Conservation (phyloP, 1,140 invertebrate species). For the Drosophila elegans region DNA sequence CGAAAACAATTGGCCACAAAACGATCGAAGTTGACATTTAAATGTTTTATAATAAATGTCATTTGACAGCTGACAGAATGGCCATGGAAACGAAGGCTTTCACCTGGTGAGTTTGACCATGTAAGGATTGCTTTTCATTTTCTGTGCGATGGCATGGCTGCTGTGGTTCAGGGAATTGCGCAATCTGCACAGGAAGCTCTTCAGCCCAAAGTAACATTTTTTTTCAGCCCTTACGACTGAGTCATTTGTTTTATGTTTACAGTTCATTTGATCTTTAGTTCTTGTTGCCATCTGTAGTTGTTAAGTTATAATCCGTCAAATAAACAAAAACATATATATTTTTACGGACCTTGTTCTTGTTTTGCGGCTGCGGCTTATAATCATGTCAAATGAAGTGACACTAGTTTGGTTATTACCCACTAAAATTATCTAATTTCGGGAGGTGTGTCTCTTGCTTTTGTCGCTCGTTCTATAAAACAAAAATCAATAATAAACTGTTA, state of each 20-base stretch:
- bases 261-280: slow-evolving; percentile 70
- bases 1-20: slow-evolving; percentile 42
- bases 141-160: slow-evolving; percentile 1
- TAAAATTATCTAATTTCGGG: slow-evolving; percentile 27
- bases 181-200: slow-evolving; percentile 47
- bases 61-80: slow-evolving; percentile 74
- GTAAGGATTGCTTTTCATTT: slow-evolving; percentile 20
- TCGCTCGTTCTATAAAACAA: slow-evolving; percentile 17
- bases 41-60: slow-evolving; percentile 80
- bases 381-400: slow-evolving; percentile 30
- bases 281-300: slow-evolving; percentile 5
- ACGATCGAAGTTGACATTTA: slow-evolving; percentile 68
- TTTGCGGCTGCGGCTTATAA: slow-evolving; percentile 26
- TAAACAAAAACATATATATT: slow-evolving; percentile 31
- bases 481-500: slow-evolving; percentile 73
- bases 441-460: slow-evolving; percentile 41
- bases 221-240: slow-evolving; percentile 46
- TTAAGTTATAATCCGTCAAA: slow-evolving; percentile 2
- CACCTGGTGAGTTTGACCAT: slow-evolving; percentile 50
- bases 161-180: slow-evolving; percentile 40
- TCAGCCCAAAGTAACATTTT: slow-evolving; percentile 38
- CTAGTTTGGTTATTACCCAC: slow-evolving; percentile 21
- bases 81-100: slow-evolving; percentile 41
- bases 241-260: slow-evolving; percentile 69
- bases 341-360: slow-evolving; percentile 31